Evolutionary conservation across 2,888 invertebrate genomes (phyloP).

Genomic region (Listrodromus nycthemerus): DNA sequence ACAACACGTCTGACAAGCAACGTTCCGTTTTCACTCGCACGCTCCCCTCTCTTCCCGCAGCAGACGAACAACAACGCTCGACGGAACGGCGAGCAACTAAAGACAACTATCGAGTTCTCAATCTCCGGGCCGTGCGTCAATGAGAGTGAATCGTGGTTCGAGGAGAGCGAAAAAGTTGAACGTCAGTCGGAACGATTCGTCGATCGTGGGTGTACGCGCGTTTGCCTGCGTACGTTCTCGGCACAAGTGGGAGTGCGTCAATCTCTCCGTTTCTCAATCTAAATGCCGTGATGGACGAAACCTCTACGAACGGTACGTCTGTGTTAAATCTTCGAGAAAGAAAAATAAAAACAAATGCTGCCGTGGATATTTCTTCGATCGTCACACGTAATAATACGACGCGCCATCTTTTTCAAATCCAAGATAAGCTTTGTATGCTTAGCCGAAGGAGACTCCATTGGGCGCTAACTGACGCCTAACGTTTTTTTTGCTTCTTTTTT

Average conservation of each 20-base stretch:
- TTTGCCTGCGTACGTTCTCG: slow-evolving; percentile 59
- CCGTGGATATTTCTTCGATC: not conserved
- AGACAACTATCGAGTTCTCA: slow-evolving; percentile 22
- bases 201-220: slow-evolving; percentile 67
- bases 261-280: slow-evolving; percentile 65
- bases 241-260: slow-evolving; percentile 65
- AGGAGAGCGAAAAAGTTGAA: slow-evolving; percentile 51
- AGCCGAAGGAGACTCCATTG: slow-evolving; percentile 62
- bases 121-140: slow-evolving; percentile 3
- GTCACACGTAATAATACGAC: not conserved
- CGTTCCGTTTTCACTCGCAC: slow-evolving; percentile 15
- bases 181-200: slow-evolving; percentile 65
- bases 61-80: not conserved
- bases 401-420: not conserved
- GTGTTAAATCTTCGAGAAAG: not conserved
- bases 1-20: slow-evolving; percentile 18
- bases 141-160: slow-evolving; percentile 24
- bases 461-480: slow-evolving; percentile 62
- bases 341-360: slow-evolving; percentile 16
- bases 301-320: slow-evolving; percentile 79
- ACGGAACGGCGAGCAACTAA: not conserved
- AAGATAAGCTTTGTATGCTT: slow-evolving; percentile 10
- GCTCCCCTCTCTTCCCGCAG: not conserved
- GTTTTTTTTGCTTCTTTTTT: slow-evolving; percentile 14
- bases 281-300: slow-evolving; percentile 82